Evolutionary conservation across 2,888 invertebrate genomes (phyloP).

Genomic region (Lagria hirta): DNA sequence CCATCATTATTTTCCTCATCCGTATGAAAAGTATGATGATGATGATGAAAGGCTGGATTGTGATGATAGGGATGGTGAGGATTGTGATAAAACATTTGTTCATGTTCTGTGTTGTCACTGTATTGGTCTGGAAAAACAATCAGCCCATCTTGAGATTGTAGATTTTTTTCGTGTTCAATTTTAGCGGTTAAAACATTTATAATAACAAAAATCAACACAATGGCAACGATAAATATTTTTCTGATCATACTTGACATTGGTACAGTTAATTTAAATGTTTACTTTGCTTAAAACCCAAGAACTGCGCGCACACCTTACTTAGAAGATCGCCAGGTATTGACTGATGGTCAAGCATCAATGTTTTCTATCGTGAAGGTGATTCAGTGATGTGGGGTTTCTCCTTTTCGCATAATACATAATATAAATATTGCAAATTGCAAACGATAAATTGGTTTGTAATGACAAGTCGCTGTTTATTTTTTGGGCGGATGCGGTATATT

Average conservation of each 20-base stretch:
- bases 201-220: constrained; percentile 1
- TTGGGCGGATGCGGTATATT: too few relatives aligned
- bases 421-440: too few relatives aligned
- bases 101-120: not conserved
- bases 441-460: too few relatives aligned
- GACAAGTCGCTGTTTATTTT: too few relatives aligned
- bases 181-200: not conserved
- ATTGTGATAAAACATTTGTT: not conserved
- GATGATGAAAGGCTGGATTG: constrained; percentile 10
- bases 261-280: constrained; percentile 1
- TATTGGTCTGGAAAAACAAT: constrained; percentile 11
- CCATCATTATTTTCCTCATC: constrained; percentile 1
- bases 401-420: constrained; percentile 13
- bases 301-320: constrained; percentile 1
- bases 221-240: constrained; percentile 2
- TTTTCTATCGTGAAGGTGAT: constrained; percentile 24
- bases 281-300: too few relatives aligned
- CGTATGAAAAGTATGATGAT: constrained; percentile 4
- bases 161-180: not conserved
- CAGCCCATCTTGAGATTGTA: not conserved
- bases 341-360: constrained; percentile 27
- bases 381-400: constrained; percentile 23
- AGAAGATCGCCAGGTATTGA: constrained; percentile 7
- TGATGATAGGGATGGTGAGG: constrained; percentile 9
- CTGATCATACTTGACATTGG: constrained; percentile 5